phyloP scores from a whole-genome alignment of 2,888 invertebrate species.

The Ennomos fuscantarius region DNA sequence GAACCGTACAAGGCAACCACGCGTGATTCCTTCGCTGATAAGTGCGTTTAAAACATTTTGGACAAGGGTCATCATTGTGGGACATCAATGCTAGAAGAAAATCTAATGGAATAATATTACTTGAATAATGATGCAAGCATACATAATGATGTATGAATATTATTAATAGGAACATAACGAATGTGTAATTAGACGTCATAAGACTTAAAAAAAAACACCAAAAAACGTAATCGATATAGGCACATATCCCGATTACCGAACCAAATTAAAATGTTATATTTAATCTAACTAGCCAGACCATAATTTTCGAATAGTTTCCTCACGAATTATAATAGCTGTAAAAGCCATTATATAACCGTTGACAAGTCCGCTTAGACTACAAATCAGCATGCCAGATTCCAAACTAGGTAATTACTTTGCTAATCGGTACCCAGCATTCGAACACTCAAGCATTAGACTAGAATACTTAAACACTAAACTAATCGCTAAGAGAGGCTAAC shows the following conservation, averaged over 20 bases:
- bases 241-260: no score
- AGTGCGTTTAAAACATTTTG: slow-evolving; percentile 20
- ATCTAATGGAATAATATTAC: no score
- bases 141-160: not conserved
- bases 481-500: slow-evolving; percentile 13
- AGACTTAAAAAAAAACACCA: no score
- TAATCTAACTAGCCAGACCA: no score
- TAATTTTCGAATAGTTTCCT: no score
- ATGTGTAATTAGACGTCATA: no score
- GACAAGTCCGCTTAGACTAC: slow-evolving; percentile 10
- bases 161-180: no score
- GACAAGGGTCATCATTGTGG: slow-evolving; percentile 10
- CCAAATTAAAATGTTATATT: no score
- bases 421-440: slow-evolving; percentile 22
- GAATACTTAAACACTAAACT: slow-evolving; percentile 33
- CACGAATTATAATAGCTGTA: no score
- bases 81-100: not conserved
- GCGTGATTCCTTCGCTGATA: slow-evolving; percentile 29
- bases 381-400: slow-evolving; percentile 13
- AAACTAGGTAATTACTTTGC: slow-evolving; percentile 19
- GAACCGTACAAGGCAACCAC: slow-evolving; percentile 35
- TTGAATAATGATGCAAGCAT: no score
- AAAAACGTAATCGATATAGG: no score
- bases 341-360: slow-evolving; percentile 8
- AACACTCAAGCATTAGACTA: slow-evolving; percentile 17